Percentiles rank a stretch among this genome's conserved stretches.
These are phyloP conservation scores for Dicentrarchus labrax DNA, from an alignment of 2,113 vertebrate genomes.

Conservation along the genomic window DNA sequence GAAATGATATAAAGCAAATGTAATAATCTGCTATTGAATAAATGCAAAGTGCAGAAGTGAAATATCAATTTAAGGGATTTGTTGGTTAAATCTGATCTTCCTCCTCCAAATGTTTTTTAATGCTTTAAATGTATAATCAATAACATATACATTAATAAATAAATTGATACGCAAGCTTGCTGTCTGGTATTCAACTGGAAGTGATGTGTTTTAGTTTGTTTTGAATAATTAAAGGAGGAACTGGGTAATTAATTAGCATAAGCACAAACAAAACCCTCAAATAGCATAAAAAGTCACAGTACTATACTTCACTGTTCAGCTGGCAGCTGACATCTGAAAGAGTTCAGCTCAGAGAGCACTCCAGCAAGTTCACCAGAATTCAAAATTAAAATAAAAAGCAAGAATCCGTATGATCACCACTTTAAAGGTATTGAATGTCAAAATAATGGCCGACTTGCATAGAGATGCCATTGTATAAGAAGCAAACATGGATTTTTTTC, in stretches of 20 bases:
- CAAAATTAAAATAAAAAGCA: conserved; percentile 2
- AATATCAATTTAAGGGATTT: background rate
- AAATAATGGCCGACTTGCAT: conserved; percentile 14
- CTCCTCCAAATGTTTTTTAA: background rate
- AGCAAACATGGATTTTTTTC: conserved; percentile 12
- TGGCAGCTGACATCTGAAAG: conserved; percentile 5
- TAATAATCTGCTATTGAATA: background rate
- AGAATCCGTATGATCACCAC: background rate
- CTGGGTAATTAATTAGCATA: background rate
- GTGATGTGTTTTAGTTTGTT: background rate
- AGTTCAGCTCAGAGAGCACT: background rate
- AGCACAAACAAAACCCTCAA: background rate
- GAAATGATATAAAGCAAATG: background rate
- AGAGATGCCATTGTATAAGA: conserved; percentile 1
- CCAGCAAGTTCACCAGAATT: background rate
- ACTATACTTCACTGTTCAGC: background rate
- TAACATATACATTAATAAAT: background rate
- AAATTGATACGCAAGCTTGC: background rate
- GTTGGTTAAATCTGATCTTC: background rate
- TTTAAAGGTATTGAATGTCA: conserved; percentile 31
- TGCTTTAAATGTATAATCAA: background rate
- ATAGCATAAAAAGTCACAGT: background rate
- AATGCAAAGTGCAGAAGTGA: too few relatives aligned
- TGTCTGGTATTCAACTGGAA: background rate
- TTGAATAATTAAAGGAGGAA: background rate